A percentile compares a stretch with the other conserved stretches of the same genome.
Evolutionary conservation across 1,140 invertebrate species (phyloP).

Genomic region (Aphaenogaster floridana): DNA sequence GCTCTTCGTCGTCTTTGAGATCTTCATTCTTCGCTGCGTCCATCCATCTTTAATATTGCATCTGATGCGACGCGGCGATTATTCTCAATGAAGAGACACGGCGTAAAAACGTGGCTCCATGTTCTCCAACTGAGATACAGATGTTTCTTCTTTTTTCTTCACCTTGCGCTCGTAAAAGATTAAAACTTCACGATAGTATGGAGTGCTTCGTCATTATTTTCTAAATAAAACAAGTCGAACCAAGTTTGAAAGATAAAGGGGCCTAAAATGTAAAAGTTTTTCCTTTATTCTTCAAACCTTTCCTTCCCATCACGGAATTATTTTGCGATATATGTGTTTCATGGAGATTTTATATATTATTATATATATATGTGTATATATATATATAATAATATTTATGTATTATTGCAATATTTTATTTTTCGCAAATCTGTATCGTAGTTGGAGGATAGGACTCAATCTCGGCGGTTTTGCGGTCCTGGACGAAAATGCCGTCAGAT

Average conservation of each 20-base stretch:
- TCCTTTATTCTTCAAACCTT: slow-evolving; percentile 28
- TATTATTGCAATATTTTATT: slow-evolving; percentile 9
- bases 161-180: slow-evolving; percentile 25
- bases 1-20: slow-evolving; percentile 76
- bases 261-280: slow-evolving; percentile 44
- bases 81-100: slow-evolving; percentile 68
- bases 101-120: slow-evolving; percentile 66
- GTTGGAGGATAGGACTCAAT: slow-evolving; percentile 58
- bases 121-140: slow-evolving; percentile 63
- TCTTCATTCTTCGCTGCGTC: slow-evolving; percentile 67
- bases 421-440: slow-evolving; percentile 38
- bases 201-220: neutral
- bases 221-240: slow-evolving; percentile 41
- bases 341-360: slow-evolving; percentile 6
- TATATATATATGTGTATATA: no score
- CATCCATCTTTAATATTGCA: slow-evolving; percentile 47
- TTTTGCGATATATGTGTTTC: slow-evolving; percentile 11
- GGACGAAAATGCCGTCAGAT: slow-evolving; percentile 69
- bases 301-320: neutral
- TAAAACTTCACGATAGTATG: slow-evolving; percentile 8
- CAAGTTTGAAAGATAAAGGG: slow-evolving; percentile 52
- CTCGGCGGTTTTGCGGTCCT: slow-evolving; percentile 60
- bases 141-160: neutral
- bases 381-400: neutral
- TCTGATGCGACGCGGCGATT: slow-evolving; percentile 40